Conservation (phyloP, 2,888 invertebrate genomes). For the Microctonus brassicae region DNA sequence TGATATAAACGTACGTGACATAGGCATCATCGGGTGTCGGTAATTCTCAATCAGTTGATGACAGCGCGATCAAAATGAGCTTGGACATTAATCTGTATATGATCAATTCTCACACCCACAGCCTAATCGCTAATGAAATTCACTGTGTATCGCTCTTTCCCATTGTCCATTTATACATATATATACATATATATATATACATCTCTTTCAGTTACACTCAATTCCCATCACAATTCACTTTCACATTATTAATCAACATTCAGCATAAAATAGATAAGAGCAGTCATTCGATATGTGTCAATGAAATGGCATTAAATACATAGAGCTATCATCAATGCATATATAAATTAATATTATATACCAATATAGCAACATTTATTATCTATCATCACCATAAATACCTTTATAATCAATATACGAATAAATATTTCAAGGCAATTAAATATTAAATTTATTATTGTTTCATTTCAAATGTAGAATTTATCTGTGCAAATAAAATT, state of each 20-base stretch:
- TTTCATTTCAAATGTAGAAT: too few species aligned
- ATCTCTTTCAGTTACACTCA: not conserved
- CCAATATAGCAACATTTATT: too few species aligned
- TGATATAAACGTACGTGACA: not conserved
- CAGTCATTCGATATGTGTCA: not conserved
- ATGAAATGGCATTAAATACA: conserved; percentile 1
- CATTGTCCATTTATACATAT: not conserved
- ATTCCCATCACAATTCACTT: not conserved
- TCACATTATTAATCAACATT: not conserved
- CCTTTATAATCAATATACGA: not conserved
- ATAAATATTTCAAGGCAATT: not conserved
- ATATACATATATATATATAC: too few species aligned
- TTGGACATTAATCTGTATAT: conserved; percentile 20
- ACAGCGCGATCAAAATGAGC: conserved; percentile 19
- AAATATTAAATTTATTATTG: too few species aligned
- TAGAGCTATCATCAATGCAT: not conserved
- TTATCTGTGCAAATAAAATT: too few species aligned
- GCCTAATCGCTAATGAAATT: conserved; percentile 32
- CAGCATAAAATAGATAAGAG: not conserved
- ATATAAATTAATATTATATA: not conserved
- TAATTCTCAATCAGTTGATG: conserved; percentile 28
- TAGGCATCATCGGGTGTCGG: conserved; percentile 20
- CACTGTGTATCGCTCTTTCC: not conserved
- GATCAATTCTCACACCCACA: conserved; percentile 6
- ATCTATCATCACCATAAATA: too few species aligned